Evolutionary conservation across 1,140 invertebrate species (phyloP).

Genomic region (Gryllus bimaculatus): DNA sequence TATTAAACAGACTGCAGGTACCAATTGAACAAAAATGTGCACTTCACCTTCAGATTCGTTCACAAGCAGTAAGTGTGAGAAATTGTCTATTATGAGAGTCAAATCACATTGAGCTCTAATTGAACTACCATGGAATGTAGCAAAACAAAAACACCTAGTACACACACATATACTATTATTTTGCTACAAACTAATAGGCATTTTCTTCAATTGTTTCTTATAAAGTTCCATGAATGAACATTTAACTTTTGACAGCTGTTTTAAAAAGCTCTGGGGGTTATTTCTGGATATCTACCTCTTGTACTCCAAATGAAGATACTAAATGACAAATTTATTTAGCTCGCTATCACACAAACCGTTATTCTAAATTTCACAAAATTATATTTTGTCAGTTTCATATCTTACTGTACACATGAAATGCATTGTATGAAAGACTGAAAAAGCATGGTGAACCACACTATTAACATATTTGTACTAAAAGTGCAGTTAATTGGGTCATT

Average conservation of each 20-base stretch:
- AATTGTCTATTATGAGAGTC: background rate
- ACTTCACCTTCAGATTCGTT: background rate
- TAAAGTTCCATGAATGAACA: background rate
- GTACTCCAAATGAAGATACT: background rate
- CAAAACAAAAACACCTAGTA: slow-evolving; percentile 1
- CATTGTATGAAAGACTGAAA: slow-evolving; percentile 1
- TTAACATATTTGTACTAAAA: slow-evolving; percentile 22
- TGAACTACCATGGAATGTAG: background rate
- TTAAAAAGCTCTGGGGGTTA: background rate
- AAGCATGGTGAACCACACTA: slow-evolving; percentile 3
- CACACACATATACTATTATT: background rate
- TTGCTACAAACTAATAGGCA: slow-evolving; percentile 4
- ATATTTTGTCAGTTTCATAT: background rate
- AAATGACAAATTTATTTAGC: background rate
- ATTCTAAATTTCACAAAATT: background rate
- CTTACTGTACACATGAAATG: slow-evolving; percentile 4
- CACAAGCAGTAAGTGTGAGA: background rate
- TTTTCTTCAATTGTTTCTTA: background rate
- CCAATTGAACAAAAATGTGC: background rate
- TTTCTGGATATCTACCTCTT: background rate
- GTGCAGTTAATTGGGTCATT: slow-evolving; percentile 20
- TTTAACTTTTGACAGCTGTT: background rate
- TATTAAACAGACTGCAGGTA: background rate
- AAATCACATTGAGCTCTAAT: background rate
- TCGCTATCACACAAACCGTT: background rate